phyloP scores from a whole-genome alignment of 2,888 invertebrate genomes.

The Lacanobia oleracea region DNA sequence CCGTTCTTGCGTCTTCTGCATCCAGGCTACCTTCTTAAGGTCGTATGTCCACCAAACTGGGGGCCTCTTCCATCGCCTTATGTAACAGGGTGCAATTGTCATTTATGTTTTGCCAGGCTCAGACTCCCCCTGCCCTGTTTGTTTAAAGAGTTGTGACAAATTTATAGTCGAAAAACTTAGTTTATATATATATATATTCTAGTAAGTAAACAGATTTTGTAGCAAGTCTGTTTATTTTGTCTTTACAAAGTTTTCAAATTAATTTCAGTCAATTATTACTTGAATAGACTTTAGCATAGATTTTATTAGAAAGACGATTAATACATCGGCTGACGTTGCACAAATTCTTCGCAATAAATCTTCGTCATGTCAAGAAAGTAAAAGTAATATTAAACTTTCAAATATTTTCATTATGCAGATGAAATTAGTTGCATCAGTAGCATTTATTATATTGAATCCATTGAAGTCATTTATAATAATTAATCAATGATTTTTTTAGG shows the following conservation, averaged over 20 bases:
- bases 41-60: too few species aligned
- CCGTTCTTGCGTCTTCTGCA: too few species aligned
- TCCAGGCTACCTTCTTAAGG: too few species aligned
- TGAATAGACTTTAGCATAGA: background rate
- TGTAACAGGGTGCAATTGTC: too few species aligned
- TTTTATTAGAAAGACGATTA: conserved; percentile 20
- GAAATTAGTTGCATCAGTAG: conserved; percentile 15
- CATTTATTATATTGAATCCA: background rate
- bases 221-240: background rate
- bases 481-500: background rate
- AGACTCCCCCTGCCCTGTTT: too few species aligned
- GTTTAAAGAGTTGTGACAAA: too few species aligned
- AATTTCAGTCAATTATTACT: background rate
- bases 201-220: background rate
- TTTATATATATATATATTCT: too few species aligned
- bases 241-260: background rate
- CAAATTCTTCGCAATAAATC: conserved; percentile 36
- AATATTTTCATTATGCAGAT: conserved; percentile 25
- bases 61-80: too few species aligned
- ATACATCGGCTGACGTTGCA: conserved; percentile 40
- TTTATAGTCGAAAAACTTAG: too few species aligned
- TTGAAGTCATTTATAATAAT: background rate
- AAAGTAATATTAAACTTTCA: conserved; percentile 23
- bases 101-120: too few species aligned
- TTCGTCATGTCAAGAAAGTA: conserved; percentile 41